Evolutionary conservation across 2,113 vertebrate genomes (phyloP).

Genomic region (Thalassoma bifasciatum): DNA sequence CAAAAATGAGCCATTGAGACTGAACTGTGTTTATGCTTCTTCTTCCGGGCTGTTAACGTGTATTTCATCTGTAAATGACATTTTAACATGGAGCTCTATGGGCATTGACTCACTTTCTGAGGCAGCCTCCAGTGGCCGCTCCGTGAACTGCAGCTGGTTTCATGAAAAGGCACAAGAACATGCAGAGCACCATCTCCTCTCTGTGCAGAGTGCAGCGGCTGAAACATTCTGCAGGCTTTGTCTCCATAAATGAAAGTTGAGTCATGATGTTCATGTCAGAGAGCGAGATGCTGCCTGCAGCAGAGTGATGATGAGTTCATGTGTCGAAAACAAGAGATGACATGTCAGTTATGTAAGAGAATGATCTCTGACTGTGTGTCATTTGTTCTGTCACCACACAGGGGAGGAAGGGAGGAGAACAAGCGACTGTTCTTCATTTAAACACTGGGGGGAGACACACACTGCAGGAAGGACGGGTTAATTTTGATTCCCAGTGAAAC

Average conservation of each 20-base stretch:
- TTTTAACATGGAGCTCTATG: no score
- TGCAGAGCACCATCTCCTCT: not conserved
- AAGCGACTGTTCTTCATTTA: not conserved
- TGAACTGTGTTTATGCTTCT: no score
- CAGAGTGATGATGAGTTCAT: conserved; percentile 5
- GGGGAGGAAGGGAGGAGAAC: not conserved
- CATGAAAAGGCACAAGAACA: not conserved
- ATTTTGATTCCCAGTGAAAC: conserved; percentile 21
- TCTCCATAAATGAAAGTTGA: not conserved
- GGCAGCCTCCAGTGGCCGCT: no score
- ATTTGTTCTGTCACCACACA: not conserved
- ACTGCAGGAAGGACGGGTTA: not conserved
- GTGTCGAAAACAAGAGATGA: not conserved
- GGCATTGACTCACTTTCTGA: no score
- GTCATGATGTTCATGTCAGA: not conserved
- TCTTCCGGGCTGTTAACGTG: no score
- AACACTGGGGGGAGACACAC: conserved; percentile 72
- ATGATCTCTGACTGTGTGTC: conserved; percentile 26
- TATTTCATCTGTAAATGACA: no score
- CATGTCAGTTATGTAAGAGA: conserved; percentile 42
- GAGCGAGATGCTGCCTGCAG: conserved; percentile 21
- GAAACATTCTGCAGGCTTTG: not conserved
- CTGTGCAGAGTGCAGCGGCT: not conserved
- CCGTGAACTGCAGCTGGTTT: no score
- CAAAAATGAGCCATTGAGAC: no score